Evolutionary conservation across 1,140 invertebrate genomes (phyloP), one percentile per base, ranked within the genome.

Genomic region (Nilaparvata lugens): DNA sequence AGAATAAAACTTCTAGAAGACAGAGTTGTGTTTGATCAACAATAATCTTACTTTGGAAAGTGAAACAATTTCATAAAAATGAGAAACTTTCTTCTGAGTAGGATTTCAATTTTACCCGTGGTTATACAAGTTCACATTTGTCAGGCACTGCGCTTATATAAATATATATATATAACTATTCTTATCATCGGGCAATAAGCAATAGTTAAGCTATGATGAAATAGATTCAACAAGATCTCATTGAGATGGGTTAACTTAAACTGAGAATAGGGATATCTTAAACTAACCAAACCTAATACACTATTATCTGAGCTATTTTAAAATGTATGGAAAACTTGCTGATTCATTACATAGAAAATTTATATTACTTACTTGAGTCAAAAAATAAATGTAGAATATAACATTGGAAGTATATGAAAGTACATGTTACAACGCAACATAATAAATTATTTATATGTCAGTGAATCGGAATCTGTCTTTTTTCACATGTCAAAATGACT

Each of bases 141-240:
- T 60, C 52, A 60, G 59, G 59, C 59, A 60, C 59, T 60, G 59
- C 25, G 55, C 59, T 55, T 53, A 43, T 38, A 48, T 52, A 48
- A 54, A 60, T 60, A 38, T 48, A 24, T 35, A 48, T 38, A 52
- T 24, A 38, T 35, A 60, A 51, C 51, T 40, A 21, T 48, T 28
- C 31, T 35, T 42, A 60, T 51, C 55, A 54, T 38, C 16, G 2
- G 23, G 24, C 40, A 24, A 58, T 16, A 55, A 28, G 43, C 35
- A 19, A 18, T n/a, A 23, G 19, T 21, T 54, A 40, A 35, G 18
- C 48, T 25, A 31, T 23, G 18, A 35, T 25, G 25, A 48, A 48
- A 48, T 4, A 16, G 6, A 23, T 48, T 19, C 5, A 23, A 48
- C 16, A 3, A 6, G 45, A 16, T 35, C 9, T 35, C 31, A 35